These are phyloP conservation scores for Aporrectodea caliginosa DNA, from an alignment of 1,140 invertebrate genomes.

Conservation along the genomic window DNA sequence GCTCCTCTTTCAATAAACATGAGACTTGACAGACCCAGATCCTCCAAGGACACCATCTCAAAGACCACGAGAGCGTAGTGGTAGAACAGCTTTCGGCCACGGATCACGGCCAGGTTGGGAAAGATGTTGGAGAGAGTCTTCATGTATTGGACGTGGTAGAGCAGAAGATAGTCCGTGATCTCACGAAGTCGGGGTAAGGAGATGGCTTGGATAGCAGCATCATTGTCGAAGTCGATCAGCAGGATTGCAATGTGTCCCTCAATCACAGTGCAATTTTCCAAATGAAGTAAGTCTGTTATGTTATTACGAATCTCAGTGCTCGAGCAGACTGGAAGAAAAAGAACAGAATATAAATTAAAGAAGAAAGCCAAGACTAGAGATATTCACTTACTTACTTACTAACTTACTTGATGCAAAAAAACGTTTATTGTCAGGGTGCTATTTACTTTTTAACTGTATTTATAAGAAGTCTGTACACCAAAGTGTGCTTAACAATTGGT, in stretches of 20 bases:
- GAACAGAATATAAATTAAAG: too few relatives aligned
- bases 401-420: too few relatives aligned
- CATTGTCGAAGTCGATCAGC: slow-evolving; percentile 64
- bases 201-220: slow-evolving; percentile 33
- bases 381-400: too few relatives aligned
- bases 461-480: too few relatives aligned
- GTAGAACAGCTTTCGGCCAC: slow-evolving; percentile 76
- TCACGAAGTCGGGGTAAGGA: slow-evolving; percentile 65
- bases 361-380: too few relatives aligned
- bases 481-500: too few relatives aligned
- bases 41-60: slow-evolving; percentile 62
- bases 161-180: slow-evolving; percentile 69
- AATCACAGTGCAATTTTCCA: slow-evolving; percentile 72
- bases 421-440: too few relatives aligned
- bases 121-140: slow-evolving; percentile 78
- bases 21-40: slow-evolving; percentile 77
- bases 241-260: slow-evolving; percentile 79
- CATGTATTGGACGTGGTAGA: slow-evolving; percentile 74
- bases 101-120: slow-evolving; percentile 89
- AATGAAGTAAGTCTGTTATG: not conserved
- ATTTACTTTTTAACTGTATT: too few relatives aligned
- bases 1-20: slow-evolving; percentile 75
- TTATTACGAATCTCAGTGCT: not conserved
- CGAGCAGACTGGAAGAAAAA: not conserved
- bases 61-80: slow-evolving; percentile 85